Evolutionary conservation across 2,888 invertebrate species (phyloP).

Genomic region (Cheilosia grossa): DNA sequence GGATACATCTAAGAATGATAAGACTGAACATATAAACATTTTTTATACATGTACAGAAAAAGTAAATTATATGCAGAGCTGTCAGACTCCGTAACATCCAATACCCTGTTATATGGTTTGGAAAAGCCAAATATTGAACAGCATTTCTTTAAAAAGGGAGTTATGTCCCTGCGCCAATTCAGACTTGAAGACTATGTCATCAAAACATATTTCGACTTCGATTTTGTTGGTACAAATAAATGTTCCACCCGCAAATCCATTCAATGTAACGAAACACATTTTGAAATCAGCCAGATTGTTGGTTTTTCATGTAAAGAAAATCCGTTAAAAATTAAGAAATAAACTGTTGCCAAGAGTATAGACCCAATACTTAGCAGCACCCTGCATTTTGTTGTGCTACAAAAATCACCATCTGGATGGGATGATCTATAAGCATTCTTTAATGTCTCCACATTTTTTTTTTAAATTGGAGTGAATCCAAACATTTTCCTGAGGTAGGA

Average conservation of each 20-base stretch:
- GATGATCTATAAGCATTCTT: constrained; percentile 60
- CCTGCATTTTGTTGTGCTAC: constrained; percentile 51
- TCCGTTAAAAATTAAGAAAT: constrained; percentile 44
- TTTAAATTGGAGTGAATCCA: constrained; percentile 44
- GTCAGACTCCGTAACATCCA: too few species aligned
- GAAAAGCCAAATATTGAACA: too few species aligned
- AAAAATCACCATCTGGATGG: constrained; percentile 36
- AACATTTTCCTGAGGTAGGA: constrained; percentile 30
- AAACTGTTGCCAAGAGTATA: constrained; percentile 64
- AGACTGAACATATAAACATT: too few species aligned
- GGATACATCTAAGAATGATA: too few species aligned
- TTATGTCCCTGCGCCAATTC: neutral
- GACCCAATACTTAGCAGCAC: constrained; percentile 62
- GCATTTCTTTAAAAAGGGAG: too few species aligned
- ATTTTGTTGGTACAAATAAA: constrained; percentile 36
- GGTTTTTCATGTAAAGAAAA: constrained; percentile 57
- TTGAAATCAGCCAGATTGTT: neutral
- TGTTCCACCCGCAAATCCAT: constrained; percentile 59
- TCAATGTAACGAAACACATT: constrained; percentile 33
- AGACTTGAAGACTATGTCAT: constrained; percentile 14
- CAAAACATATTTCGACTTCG: constrained; percentile 33
- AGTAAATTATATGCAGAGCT: too few species aligned
- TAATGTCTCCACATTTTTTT: constrained; percentile 31
- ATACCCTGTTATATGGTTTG: too few species aligned
- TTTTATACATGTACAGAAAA: too few species aligned